Percentiles rank a stretch among this genome's conserved stretches.
phyloP scores from a whole-genome alignment of 2,113 vertebrate genomes.

The Hippolais icterina region DNA sequence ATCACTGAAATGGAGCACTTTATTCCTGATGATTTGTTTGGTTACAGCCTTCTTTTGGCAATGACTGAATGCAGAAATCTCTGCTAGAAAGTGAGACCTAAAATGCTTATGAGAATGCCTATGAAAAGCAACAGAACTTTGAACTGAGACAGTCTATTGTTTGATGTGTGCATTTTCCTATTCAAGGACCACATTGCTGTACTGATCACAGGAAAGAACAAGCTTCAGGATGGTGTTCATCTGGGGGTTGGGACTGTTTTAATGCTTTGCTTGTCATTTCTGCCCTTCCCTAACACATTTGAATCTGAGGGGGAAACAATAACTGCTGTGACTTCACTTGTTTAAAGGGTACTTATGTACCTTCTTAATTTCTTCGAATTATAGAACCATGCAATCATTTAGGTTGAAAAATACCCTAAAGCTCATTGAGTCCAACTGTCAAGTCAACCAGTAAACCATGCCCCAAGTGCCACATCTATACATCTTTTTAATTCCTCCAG shows the following conservation, averaged over 20 bases:
- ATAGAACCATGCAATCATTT: background rate
- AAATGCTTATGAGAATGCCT: background rate
- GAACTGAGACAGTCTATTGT: background rate
- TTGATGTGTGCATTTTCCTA: rapidly evolving
- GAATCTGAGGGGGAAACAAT: rapidly evolving
- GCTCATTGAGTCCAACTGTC: background rate
- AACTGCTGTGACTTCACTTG: background rate
- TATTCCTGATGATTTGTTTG: background rate
- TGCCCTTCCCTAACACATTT: background rate
- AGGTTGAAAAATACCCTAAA: background rate
- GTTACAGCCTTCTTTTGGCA: background rate
- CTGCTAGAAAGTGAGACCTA: background rate
- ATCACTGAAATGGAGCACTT: background rate
- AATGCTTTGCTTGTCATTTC: background rate
- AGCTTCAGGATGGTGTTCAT: background rate
- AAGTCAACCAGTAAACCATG: background rate
- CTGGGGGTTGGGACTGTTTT: background rate
- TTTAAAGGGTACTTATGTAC: background rate
- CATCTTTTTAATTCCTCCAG: background rate
- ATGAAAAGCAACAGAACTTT: background rate
- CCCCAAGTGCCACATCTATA: background rate
- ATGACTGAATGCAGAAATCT: background rate
- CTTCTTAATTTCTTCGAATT: background rate
- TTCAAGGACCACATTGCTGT: background rate
- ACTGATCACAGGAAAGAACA: background rate